A percentile compares a stretch with the other conserved stretches of the same genome.
Conservation (phyloP, 2,888 invertebrate species). For the Synanthedon vespiformis region DNA sequence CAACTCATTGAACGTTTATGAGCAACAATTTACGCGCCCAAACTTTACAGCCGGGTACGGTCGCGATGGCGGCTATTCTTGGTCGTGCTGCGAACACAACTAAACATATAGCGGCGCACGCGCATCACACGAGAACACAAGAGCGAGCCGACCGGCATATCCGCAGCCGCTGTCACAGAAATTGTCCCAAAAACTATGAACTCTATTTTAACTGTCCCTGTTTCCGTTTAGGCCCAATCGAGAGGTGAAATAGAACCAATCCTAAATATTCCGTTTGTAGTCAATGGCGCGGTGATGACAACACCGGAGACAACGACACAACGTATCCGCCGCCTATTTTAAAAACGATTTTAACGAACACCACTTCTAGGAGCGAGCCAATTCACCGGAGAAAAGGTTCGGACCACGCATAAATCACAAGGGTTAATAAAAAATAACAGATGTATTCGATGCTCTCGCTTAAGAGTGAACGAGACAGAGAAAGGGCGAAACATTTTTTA, state of each 20-base stretch:
- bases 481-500: conserved; percentile 2
- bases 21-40: conserved; percentile 24
- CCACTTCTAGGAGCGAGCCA: conserved; percentile 40
- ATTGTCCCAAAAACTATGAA: conserved; percentile 36
- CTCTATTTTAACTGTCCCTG: conserved; percentile 45
- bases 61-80: conserved; percentile 56
- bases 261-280: conserved; percentile 35
- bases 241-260: conserved; percentile 40
- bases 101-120: conserved; percentile 51
- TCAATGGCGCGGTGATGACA: conserved; percentile 45
- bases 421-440: conserved; percentile 32
- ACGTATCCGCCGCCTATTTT: conserved; percentile 54
- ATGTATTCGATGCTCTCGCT: conserved; percentile 15
- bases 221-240: conserved; percentile 54
- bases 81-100: conserved; percentile 58
- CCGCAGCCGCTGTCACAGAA: conserved; percentile 35
- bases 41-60: conserved; percentile 35
- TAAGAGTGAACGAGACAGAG: conserved; percentile 32
- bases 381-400: conserved; percentile 35
- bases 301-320: conserved; percentile 42
- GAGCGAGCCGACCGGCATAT: conserved; percentile 35
- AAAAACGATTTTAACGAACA: conserved; percentile 54
- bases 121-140: conserved; percentile 51
- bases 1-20: conserved; percentile 34
- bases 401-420: conserved; percentile 48